Percentiles rank a stretch among this genome's conserved stretches.
phyloP scores from a whole-genome alignment of 2,797 vertebrate species.

The Okamejei kenojei region DNA sequence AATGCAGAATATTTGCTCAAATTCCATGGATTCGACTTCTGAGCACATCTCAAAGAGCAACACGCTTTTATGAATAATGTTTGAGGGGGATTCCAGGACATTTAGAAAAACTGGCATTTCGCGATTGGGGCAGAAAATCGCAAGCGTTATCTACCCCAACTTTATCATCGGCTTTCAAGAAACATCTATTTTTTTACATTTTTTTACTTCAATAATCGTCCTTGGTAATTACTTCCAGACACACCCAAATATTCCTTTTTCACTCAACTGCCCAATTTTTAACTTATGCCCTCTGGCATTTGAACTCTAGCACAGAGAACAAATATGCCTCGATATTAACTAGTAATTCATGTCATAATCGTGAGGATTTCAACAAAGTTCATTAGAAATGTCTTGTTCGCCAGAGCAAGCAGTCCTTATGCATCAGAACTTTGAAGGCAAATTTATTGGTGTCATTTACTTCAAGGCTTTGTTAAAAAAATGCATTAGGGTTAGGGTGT shows the following conservation, averaged over 20 bases:
- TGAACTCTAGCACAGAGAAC: neutral
- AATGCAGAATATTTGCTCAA: neutral
- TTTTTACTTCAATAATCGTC: neutral
- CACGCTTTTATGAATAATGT: neutral
- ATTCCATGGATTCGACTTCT: neutral
- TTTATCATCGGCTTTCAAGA: neutral
- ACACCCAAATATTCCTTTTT: neutral
- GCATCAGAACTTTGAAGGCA: neutral
- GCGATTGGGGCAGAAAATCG: neutral
- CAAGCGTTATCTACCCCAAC: neutral
- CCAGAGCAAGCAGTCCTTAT: neutral
- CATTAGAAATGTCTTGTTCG: neutral
- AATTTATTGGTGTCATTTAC: neutral
- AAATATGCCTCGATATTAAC: neutral
- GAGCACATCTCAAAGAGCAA: neutral
- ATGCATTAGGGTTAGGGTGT: neutral
- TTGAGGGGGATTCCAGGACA: neutral
- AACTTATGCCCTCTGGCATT: neutral
- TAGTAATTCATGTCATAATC: neutral
- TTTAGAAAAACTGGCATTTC: neutral
- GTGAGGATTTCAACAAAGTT: neutral
- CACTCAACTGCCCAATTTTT: neutral
- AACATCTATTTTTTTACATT: neutral
- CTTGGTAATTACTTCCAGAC: neutral
- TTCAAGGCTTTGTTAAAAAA: neutral